Conservation (phyloP, 2,113 vertebrate species). For the Dipodomys spectabilis region DNA sequence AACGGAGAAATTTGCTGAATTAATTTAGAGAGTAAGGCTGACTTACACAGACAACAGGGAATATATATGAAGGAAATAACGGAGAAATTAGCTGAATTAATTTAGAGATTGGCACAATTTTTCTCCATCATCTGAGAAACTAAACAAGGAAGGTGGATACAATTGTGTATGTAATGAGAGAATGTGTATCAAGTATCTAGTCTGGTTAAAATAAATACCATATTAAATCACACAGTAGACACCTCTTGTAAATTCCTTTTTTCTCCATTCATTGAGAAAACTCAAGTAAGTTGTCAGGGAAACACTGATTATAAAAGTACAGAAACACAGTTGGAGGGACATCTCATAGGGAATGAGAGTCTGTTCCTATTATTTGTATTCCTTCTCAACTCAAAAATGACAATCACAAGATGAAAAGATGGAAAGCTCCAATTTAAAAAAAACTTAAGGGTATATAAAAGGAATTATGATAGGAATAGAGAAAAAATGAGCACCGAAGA, state of each 20-base stretch:
- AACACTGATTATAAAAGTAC: constrained; percentile 27
- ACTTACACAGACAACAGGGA: not conserved
- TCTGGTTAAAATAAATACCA: not conserved
- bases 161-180: not conserved
- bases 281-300: constrained; percentile 29
- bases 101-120: constrained; percentile 21
- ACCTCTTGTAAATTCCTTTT: not conserved
- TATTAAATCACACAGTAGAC: not conserved
- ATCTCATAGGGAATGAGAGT: not conserved
- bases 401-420: not conserved
- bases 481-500: not conserved
- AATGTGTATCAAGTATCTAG: not conserved
- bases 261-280: not conserved
- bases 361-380: constrained; percentile 4
- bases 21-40: not conserved
- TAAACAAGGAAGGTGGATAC: constrained; percentile 21
- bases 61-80: constrained; percentile 17
- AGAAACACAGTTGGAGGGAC: not conserved
- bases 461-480: not conserved
- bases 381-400: not conserved
- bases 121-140: constrained; percentile 37
- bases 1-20: constrained; percentile 20
- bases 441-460: not conserved
- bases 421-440: constrained; percentile 36
- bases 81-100: constrained; percentile 37